Evolutionary conservation across 2,888 invertebrate species (phyloP), one percentile per base, ranked within the genome.

Genomic region (Erannis defoliaria): DNA sequence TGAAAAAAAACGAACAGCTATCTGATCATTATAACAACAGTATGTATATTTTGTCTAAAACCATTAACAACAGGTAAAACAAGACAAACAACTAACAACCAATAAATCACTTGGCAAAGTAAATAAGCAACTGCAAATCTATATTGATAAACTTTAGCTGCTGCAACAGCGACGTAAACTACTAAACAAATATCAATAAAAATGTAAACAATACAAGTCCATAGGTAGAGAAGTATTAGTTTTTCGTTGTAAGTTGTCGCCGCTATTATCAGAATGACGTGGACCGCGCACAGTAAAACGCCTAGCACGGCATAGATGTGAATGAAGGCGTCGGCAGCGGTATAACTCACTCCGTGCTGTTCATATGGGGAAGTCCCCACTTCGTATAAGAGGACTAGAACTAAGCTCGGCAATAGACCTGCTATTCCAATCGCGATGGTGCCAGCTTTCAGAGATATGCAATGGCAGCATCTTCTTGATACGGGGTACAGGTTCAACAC

Each of bases 51-150:
- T 71, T 69, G 74, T 54, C 88, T 81, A 55, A 82, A 85, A 40
- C 88, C 87, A 65, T 88, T 87, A 6, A 87, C 77, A 16, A 80
- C 75, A 10, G 85, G 78, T 19, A 87, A 74, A 31, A 85, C 49
- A 56, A 73, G 73, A 19, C 62, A 12, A 62, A 78, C 81, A 33
- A 83, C 60, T 59, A 77, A 38, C 10, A 76, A 29, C 85, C 87
- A 87, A 58, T 76, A 80, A 2, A 73, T 23, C 16, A 74, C 0
- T 70, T 78, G 73, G 14, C 67, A 46, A 9, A 75, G 5, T 2
- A 77, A 43, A 23, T 77, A 43, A 2, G 64, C 2, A 0, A 73
- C 14, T 10, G 73, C 79, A 9, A 37, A 71, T 1, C 10, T 67
- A 4, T 8, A 54, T 31, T 40, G 53, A 16, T 5, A 67, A 35